Conservation (phyloP, 92 coral and sea anemone species). For the Porites evermanni region DNA sequence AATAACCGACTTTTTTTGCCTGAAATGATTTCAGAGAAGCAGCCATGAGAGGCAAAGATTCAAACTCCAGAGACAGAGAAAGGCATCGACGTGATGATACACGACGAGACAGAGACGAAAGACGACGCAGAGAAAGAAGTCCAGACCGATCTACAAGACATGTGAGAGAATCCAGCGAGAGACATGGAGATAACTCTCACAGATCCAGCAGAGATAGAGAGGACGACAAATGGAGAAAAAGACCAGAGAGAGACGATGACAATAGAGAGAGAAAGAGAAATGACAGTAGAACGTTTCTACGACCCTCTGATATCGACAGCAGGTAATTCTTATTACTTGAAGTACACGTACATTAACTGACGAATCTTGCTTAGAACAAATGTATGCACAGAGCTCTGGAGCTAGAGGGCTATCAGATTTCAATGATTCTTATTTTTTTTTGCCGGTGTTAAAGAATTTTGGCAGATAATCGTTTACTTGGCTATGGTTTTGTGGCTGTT, state of each 20-base stretch:
- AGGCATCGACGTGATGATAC: conserved; percentile 23
- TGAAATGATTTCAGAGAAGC: conserved; percentile 35
- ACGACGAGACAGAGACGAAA: conserved; percentile 30
- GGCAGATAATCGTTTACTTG: not conserved
- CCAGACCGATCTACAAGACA: conserved; percentile 22
- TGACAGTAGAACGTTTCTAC: conserved; percentile 36
- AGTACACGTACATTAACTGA: too few relatives aligned
- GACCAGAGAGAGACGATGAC: conserved; percentile 5
- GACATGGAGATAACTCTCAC: not conserved
- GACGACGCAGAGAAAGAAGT: conserved; percentile 4
- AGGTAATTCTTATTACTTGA: conserved; percentile 36
- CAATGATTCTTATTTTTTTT: not conserved
- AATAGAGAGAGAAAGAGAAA: conserved; percentile 10
- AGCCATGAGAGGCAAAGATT: not conserved
- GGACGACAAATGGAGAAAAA: conserved; percentile 26
- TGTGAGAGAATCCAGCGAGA: conserved; percentile 12
- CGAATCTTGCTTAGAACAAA: too few relatives aligned
- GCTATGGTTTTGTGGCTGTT: too few relatives aligned
- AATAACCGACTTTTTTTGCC: too few relatives aligned
- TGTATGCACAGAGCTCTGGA: not conserved
- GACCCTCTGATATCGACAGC: conserved; percentile 46
- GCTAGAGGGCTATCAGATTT: not conserved
- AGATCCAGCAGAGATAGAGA: conserved; percentile 24
- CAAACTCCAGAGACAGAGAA: conserved; percentile 18
- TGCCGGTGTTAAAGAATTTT: not conserved